A percentile compares a stretch with the other conserved stretches of the same genome.
These are phyloP conservation scores for Habropoda laboriosa DNA, from an alignment of 1,140 invertebrate genomes.

Conservation along the genomic window DNA sequence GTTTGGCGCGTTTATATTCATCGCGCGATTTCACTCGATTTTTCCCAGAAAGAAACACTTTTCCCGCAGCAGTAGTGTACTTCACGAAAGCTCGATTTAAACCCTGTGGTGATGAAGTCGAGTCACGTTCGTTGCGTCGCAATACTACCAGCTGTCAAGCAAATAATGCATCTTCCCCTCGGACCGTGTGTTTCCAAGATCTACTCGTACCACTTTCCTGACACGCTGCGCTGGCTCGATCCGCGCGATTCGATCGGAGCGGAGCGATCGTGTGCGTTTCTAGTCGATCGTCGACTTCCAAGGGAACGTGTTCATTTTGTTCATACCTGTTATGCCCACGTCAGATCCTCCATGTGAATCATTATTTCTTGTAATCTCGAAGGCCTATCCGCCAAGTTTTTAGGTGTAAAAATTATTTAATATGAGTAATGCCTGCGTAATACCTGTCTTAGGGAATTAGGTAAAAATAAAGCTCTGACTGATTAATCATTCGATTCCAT, in stretches of 20 bases:
- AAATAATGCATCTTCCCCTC: slow-evolving; percentile 39
- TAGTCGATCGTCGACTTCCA: slow-evolving; percentile 20
- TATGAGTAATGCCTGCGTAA: neutral
- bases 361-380: neutral
- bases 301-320: slow-evolving; percentile 7
- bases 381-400: neutral
- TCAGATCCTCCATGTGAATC: neutral
- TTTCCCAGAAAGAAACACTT: neutral
- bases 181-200: slow-evolving; percentile 31
- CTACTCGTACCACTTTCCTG: slow-evolving; percentile 37
- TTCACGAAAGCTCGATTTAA: slow-evolving; percentile 22
- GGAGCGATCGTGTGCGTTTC: slow-evolving; percentile 19
- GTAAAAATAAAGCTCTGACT: too few species aligned
- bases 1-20: neutral
- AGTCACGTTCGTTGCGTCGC: slow-evolving; percentile 30
- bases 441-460: neutral
- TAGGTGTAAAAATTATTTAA: neutral
- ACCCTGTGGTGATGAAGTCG: slow-evolving; percentile 4
- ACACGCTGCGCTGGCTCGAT: slow-evolving; percentile 28
- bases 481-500: neutral
- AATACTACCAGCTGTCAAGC: slow-evolving; percentile 36
- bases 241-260: slow-evolving; percentile 35
- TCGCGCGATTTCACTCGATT: slow-evolving; percentile 3
- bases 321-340: neutral
- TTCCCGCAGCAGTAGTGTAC: neutral